Evolutionary conservation across 2,888 invertebrate genomes (phyloP), one percentile per base, ranked within the genome.

Genomic region (Hirtodrosophila histrioides): DNA sequence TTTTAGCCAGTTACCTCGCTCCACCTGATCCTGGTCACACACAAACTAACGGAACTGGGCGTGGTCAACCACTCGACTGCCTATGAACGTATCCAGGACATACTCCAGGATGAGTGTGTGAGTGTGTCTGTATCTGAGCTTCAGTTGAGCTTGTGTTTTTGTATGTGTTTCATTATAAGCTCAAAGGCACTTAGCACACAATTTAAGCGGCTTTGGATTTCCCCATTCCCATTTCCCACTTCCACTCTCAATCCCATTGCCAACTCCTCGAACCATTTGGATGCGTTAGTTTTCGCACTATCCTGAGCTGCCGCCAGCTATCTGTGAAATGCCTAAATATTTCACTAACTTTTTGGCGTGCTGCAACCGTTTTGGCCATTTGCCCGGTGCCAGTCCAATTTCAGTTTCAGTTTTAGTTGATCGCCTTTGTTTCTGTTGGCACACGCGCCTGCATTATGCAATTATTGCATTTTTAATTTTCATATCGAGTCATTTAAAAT

Each of bases 391-490:
- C 24, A 27, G 46, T 8, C 11, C n/a, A 50, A 11, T 31, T n/a
- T 23, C 40, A 55, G 17, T 17, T 17, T 17, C 17, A 17, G 17
- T 17, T 17, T 17, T 2, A 17, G 17, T 17, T 17, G 12, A 5
- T 17, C 12, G 6, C 11, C 11, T 17, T 17, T 1, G 17, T 17
- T 17, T 17, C 17, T 60, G 46, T 64, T 86, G 81, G 85, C 87
- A 86, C 53, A 48, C 51, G 56, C 27, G 11, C 40, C 63, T 68
- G 61, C 76, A 67, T 68, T 82, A 69, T 76, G 70, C 70, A 76
- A 82, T 87, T 57, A 87, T 86, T 79, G 66, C 86, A 86, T 76
- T 79, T 70, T 68, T 79, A 87, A 88, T 88, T 85, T 88, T 56
- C 65, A 63, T 76, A 74, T 60, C 69, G 58, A 79, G 84, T 83